Base-by-base conservation (phyloP, 2,888 invertebrate genomes). In the Nymphalis urticae region DNA sequence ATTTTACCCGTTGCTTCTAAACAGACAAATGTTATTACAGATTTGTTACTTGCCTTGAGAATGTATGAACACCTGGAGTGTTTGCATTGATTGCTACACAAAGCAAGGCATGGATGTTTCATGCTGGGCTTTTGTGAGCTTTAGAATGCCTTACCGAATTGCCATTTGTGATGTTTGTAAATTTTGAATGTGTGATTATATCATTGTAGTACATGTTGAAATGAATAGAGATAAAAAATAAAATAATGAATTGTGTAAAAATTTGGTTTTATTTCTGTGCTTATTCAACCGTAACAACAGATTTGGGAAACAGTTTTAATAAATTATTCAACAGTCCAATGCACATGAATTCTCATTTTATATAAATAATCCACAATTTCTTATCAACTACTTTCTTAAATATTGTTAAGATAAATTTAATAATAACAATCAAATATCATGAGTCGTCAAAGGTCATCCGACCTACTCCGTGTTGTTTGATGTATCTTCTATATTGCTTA, bases 361-460 rank as follows among this genome's bases (percentile, higher is more conserved):
- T 48, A 48, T 61, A 61, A 58, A 58, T 58, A 42, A 42, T 32
- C 42, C 42, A 58, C 58, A 58, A 42, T 42, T 58, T 58, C 19
- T 58, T 58, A 58, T 42, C 27, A 19, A 2, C 58, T 58, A 58
- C 10, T 9, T 42, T 42, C 19, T 58, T 58, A 9, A 19, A 42
- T 58, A 58, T 42, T 27, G 10, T 58, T 42, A n/a, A 27, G 51
- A 66, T 48, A 65, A 61, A 54, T 63, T 67, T 32, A 68, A 71
- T 72, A 71, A 64, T 48, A 65, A 69, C 50, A 62, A 69, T 66
- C 63, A 66, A 59, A 51, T 68, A 76, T 93, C 92, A 94, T 66
- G 95, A 96, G 83, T 97, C 97, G 79, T 97, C 97, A 85, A 98
- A 98, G n/a, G 97, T 97, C 93, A 98, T 97, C 81, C 98, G 94